Percentiles rank a stretch among this genome's conserved stretches.
Evolutionary conservation across 2,888 invertebrate genomes (phyloP).

Genomic region (Onthophagus sagittarius): DNA sequence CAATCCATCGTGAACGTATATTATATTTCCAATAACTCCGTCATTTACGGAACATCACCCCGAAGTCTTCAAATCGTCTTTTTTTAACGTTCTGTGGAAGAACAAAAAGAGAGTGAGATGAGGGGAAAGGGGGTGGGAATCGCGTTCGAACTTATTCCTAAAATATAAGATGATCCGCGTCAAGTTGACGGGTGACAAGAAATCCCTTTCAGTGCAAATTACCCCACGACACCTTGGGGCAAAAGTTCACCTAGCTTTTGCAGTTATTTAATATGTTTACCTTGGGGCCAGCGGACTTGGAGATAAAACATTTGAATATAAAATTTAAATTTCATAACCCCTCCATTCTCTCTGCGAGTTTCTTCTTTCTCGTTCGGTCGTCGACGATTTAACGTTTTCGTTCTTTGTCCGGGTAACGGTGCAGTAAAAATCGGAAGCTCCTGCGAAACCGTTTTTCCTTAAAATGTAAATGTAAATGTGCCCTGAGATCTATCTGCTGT

Average conservation of each 20-base stretch:
- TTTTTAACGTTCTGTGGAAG: background rate
- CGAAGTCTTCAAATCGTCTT: background rate
- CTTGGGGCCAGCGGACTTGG: slow-evolving; percentile 10
- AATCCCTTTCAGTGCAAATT: slow-evolving; percentile 45
- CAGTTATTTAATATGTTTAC: slow-evolving; percentile 28
- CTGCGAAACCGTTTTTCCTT: slow-evolving; percentile 22
- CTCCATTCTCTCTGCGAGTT: slow-evolving; percentile 12
- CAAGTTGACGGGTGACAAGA: slow-evolving; percentile 42
- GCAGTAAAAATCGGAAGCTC: slow-evolving; percentile 27
- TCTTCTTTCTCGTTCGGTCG: slow-evolving; percentile 17
- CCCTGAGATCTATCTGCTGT: background rate
- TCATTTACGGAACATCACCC: slow-evolving; percentile 6
- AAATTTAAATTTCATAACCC: slow-evolving; percentile 28
- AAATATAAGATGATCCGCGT: slow-evolving; percentile 33
- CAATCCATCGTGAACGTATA: background rate
- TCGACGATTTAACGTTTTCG: background rate
- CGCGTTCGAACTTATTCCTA: slow-evolving; percentile 15
- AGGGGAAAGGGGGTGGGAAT: background rate
- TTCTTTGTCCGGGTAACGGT: slow-evolving; percentile 20
- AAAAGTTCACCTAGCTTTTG: slow-evolving; percentile 24
- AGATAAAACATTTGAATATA: slow-evolving; percentile 28
- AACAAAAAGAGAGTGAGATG: background rate
- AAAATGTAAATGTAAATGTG: slow-evolving; percentile 27
- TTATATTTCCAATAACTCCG: slow-evolving; percentile 12
- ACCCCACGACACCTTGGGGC: slow-evolving; percentile 38